Evolutionary conservation across 1,140 invertebrate species (phyloP), one percentile per base, ranked within the genome.

Genomic region (Panulirus ornatus): DNA sequence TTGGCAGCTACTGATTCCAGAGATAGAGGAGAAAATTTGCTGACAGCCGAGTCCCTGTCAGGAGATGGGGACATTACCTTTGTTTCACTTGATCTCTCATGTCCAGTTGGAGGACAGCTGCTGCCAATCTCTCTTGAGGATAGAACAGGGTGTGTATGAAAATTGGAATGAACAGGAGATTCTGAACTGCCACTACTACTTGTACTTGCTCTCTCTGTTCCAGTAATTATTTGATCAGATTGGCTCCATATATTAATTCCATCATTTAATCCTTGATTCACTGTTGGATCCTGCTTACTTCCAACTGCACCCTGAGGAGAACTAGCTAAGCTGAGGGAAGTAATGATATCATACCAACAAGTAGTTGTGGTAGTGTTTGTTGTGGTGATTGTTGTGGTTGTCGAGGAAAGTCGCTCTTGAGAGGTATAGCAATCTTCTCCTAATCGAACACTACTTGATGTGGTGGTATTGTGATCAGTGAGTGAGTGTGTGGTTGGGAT

Each of bases 291-390:
- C 19, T 66, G 40, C 58, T 16, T 38, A 51, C 34, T 84, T 3
- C 11, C 30, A 27, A 54, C 40, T 14, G 22, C 30, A 19, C 75
- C 76, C 54, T 88, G 85, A 63, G 85, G 76, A 76, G 84, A 76
- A 38, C n/a, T 86, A 9, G 84, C 40, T 42, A 71, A 30, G 27
- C 66, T 86, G 14, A 86, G 63, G 11, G 88, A 89, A 6, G 88
- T 75, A 40, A 89, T 70, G 16, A 89, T 89, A 54, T 89, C 88
- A 63, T 89, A 89, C 88, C 88, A 89, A 40, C 88, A 89, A 22
- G 88, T 76, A 6, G 88, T 89, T 44, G 84, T 86, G 40, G 79
- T 38, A 19, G 85, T 38, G 22, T 78, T 88, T 40, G 75, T 30
- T 1, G 85, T 44, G n/a, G 85, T 66, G 40, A 66, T 63, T 34